phyloP scores from a whole-genome alignment of 2,797 vertebrate genomes.

The Selene dorsalis region DNA sequence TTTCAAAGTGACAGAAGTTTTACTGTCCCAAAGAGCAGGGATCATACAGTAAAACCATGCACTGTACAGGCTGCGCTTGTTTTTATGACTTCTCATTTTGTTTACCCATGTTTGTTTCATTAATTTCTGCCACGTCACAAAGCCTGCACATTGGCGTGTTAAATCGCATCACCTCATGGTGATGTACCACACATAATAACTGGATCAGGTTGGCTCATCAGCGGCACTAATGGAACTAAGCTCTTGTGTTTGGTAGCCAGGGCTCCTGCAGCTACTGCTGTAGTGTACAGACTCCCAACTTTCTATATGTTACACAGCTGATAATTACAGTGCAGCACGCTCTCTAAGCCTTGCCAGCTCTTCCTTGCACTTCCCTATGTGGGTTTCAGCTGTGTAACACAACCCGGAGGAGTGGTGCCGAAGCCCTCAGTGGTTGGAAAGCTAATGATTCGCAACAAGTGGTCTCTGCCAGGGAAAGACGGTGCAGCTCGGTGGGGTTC shows the following conservation, averaged over 20 bases:
- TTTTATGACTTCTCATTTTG: conserved; percentile 23
- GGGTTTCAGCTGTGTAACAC: conserved; percentile 46
- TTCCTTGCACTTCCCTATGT: conserved; percentile 39
- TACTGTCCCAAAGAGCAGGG: neutral
- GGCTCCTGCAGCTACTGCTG: conserved; percentile 30
- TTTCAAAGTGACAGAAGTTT: conserved; percentile 7
- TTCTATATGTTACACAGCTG: conserved; percentile 57
- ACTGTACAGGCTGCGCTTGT: neutral
- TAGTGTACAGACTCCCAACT: conserved; percentile 45
- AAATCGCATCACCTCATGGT: conserved; percentile 67
- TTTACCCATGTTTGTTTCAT: conserved; percentile 35
- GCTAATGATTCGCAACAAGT: conserved; percentile 75
- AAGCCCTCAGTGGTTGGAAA: conserved; percentile 43
- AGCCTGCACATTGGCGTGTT: conserved; percentile 46
- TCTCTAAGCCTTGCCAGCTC: conserved; percentile 32
- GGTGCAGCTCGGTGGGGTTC: conserved; percentile 62
- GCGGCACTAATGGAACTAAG: conserved; percentile 71
- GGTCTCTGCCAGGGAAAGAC: conserved; percentile 57
- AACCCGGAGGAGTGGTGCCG: conserved; percentile 48
- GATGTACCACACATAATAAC: conserved; percentile 70
- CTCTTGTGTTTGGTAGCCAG: conserved; percentile 65
- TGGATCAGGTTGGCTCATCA: conserved; percentile 66
- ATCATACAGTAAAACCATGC: neutral
- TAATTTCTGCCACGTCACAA: conserved; percentile 43
- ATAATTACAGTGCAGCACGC: conserved; percentile 49